Percentiles rank a stretch among this genome's conserved stretches.
phyloP scores from a whole-genome alignment of 2,113 vertebrate species.

The Alouatta palliata region DNA sequence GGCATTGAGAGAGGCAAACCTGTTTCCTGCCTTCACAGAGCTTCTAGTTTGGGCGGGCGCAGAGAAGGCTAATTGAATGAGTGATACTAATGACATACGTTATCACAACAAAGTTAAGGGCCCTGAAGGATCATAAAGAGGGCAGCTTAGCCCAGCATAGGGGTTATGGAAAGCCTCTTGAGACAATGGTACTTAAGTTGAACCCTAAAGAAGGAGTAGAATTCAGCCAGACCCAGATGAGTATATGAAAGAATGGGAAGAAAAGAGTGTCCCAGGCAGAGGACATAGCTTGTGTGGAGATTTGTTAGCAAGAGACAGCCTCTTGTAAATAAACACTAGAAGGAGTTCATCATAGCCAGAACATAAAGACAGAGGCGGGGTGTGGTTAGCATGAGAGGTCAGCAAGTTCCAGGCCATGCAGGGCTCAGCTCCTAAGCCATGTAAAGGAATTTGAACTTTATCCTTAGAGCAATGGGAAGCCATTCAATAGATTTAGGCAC shows the following conservation, averaged over 20 bases:
- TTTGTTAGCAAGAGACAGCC: not conserved
- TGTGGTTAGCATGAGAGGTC: not conserved
- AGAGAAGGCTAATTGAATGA: constrained; percentile 9
- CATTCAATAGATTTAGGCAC: not conserved
- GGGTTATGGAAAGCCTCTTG: not conserved
- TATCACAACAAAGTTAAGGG: not conserved
- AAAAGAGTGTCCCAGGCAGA: constrained; percentile 8
- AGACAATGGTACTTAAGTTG: not conserved
- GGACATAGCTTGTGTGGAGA: not conserved
- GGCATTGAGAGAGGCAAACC: not conserved
- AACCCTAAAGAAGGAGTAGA: not conserved
- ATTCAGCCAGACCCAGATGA: not conserved
- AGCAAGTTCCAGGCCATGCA: not conserved
- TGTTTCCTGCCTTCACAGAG: not conserved
- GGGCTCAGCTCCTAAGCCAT: not conserved
- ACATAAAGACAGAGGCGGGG: not conserved
- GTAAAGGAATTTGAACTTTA: constrained; percentile 56
- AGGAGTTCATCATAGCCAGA: not conserved
- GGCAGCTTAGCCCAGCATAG: not conserved
- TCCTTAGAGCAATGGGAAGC: constrained; percentile 8
- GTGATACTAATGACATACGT: not conserved
- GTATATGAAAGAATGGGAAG: not conserved
- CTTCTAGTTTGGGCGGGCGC: not conserved
- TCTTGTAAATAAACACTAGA: not conserved
- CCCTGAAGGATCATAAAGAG: constrained; percentile 34